These are phyloP conservation scores for Leptobrachium ailaonicum DNA, from an alignment of 2,113 vertebrate genomes.

Conservation along the genomic window DNA sequence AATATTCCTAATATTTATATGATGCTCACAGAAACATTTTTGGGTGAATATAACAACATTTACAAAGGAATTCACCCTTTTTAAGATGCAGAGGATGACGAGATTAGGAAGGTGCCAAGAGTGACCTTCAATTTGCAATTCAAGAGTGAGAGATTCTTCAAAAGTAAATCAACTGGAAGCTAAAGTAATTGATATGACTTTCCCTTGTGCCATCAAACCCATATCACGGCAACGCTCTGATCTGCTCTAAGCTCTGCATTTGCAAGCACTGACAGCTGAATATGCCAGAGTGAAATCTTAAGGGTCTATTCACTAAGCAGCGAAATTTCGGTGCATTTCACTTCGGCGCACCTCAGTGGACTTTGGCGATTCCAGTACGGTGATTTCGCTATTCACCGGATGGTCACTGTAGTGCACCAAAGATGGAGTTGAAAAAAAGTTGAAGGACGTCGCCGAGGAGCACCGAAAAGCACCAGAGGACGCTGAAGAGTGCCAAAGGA, in stretches of 20 bases:
- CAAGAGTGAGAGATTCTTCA: constrained; percentile 45
- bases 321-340: too few species aligned
- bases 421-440: too few species aligned
- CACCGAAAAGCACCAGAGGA: too few species aligned
- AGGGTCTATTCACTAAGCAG: too few species aligned
- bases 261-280: constrained; percentile 28
- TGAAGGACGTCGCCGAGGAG: too few species aligned
- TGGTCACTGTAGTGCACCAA: too few species aligned
- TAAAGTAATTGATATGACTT: constrained; percentile 44
- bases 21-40: too few species aligned
- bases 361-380: too few species aligned
- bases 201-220: constrained; percentile 41
- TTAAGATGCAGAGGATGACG: constrained; percentile 22
- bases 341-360: too few species aligned
- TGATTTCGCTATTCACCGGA: too few species aligned
- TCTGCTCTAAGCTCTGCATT: constrained; percentile 20
- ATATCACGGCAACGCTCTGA: constrained; percentile 38
- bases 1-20: too few species aligned
- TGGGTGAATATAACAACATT: neutral
- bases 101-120: constrained; percentile 18
- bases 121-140: constrained; percentile 45
- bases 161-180: constrained; percentile 46
- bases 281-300: neutral
- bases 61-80: constrained; percentile 11
- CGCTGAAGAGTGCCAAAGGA: too few species aligned